Evolutionary conservation across 2,888 invertebrate species (phyloP), one percentile per base, ranked within the genome.

Genomic region (Eudemis profundana): DNA sequence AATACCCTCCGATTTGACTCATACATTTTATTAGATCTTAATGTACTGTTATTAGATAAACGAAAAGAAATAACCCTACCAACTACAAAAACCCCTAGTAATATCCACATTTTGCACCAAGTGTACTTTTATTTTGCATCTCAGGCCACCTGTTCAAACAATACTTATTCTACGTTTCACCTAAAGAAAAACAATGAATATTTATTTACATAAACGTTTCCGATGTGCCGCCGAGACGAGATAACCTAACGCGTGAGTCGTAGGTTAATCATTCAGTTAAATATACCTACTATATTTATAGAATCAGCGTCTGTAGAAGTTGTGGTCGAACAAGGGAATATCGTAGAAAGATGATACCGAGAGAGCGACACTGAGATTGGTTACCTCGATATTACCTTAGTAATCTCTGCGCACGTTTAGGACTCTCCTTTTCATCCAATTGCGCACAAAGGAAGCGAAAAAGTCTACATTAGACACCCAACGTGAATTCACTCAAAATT

Each of bases 131-230:
- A 33, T 33, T 12, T 33, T 33, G 27, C 47, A 21, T 27, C 56
- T n/a, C 54, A 4, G 10, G 23, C 17, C 56, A 56, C 56, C 56
- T 56, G 56, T 8, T 56, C 17, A 56, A 56, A 56, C 56, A 54
- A 23, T 15, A 54, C 54, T 53, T 15, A 2, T 15, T n/a, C 54
- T 8, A 8, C 40, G 54, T 15, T 15, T 29, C 17, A 40, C 38
- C 38, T 40, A 19, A 29, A 44, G 42, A 44, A 56, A 44, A 56
- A 56, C 44, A 56, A 56, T 56, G 23, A 47, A 33, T 59, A 47
- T 59, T 57, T 57, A 57, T 57, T 59, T 59, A 47, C 46, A 59
- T 47, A 36, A 14, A 47, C 49, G 27, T 21, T 23, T 19, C 36
- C 46, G 46, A 57, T 46, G 33, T 57, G 29, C 19, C 33, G 33